Base-by-base conservation (phyloP, 1,140 invertebrate genomes). In the Zaprionus gabonicus region DNA sequence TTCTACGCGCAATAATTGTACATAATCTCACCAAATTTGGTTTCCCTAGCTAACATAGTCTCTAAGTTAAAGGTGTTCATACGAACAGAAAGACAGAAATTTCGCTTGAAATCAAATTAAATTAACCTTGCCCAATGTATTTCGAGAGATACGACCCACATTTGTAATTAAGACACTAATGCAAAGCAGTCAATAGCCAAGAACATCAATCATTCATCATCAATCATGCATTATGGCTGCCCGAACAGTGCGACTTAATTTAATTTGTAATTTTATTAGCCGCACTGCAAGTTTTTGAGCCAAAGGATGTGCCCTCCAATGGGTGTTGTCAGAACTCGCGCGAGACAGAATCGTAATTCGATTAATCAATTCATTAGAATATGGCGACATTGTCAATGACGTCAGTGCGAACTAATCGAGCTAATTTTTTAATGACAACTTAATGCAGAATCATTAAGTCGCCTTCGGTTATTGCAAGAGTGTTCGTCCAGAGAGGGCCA, bases 341-440 rank as follows among this genome's bases (percentile, higher is more conserved):
- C 55, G 23, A 49, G 60, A 31, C 63, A 57, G 23, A 49, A 27
- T 56, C 55, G 46, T 84, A 84, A 87, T 87, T 88, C 81, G 78
- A 87, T 87, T 84, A 88, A 87, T 87, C 84, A 87, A 88, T 84
- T 88, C 85, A 87, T 87, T 87, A 87, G 71, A 59, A 77, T 75
- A 76, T 80, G 73, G 76, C 81, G 67, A 51, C 69, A 60, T 15
- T 55, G 36, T 51, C 72, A 23, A 1, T 83, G 71, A 71, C 77
- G 80, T 78, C 80, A 78, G 71, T 27, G 15, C 25, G 44, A 73
- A 71, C 84, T 83, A 87, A 84, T 86, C 76, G 81, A 86, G 78
- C 77, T 56, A 78, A 87, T 81, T 87, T 87, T 87, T 88, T 87
- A 87, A 87, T 83, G 84, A 70, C 84, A 88, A 73, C 81, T 78